These are phyloP conservation scores for Omphaloscelis lunosa DNA, from an alignment of 2,888 invertebrate species.

Conservation along the genomic window DNA sequence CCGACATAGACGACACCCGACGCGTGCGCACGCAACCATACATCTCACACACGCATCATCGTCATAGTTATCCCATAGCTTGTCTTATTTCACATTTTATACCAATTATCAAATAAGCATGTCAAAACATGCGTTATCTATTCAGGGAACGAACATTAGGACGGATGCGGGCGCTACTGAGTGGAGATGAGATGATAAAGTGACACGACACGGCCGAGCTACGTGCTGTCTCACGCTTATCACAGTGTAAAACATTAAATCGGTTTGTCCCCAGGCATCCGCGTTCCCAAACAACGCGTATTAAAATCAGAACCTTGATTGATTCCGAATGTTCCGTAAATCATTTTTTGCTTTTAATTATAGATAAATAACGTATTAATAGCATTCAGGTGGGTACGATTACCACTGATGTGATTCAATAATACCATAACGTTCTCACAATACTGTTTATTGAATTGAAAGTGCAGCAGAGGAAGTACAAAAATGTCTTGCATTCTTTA, in stretches of 20 bases:
- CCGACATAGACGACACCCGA: conserved; percentile 68
- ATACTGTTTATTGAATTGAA: conserved; percentile 54
- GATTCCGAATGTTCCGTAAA: conserved; percentile 33
- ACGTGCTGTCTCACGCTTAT: conserved; percentile 79
- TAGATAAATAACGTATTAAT: conserved; percentile 12
- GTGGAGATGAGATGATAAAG: conserved; percentile 72
- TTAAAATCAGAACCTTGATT: conserved; percentile 29
- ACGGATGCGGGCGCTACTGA: conserved; percentile 71
- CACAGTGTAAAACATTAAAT: conserved; percentile 70
- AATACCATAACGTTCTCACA: conserved; percentile 18
- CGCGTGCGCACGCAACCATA: conserved; percentile 73
- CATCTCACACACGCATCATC: conserved; percentile 45
- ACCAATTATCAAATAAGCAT: conserved; percentile 47
- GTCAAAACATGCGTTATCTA: conserved; percentile 67
- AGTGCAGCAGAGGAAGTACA: conserved; percentile 71
- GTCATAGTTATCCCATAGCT: conserved; percentile 68
- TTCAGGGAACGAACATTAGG: conserved; percentile 41
- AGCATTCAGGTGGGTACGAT: conserved; percentile 11
- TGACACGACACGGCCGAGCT: conserved; percentile 72
- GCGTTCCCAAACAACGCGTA: conserved; percentile 16
- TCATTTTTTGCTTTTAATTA: conserved; percentile 34
- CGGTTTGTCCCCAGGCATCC: conserved; percentile 37
- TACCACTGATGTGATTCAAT: conserved; percentile 19
- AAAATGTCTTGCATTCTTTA: conserved; percentile 75
- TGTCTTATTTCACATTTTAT: conserved; percentile 47